Conservation (phyloP, 2,113 vertebrate species). For the Candoia aspera region DNA sequence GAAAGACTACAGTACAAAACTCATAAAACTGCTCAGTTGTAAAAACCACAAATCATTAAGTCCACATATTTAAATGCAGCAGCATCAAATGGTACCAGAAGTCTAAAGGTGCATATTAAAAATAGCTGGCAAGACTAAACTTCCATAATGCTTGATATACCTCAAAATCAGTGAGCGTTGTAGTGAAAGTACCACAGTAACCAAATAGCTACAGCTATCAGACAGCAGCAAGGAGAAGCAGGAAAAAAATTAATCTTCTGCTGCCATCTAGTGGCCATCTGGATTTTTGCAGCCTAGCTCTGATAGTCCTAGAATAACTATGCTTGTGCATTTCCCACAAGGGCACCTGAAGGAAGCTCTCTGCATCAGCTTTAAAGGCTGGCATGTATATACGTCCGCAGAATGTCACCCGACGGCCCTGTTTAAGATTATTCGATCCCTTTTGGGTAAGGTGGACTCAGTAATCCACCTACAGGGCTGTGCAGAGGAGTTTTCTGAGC, state of each 20-base stretch:
- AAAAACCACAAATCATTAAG: neutral
- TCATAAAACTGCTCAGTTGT: neutral
- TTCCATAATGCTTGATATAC: neutral
- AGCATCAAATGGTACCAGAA: neutral
- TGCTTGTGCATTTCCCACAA: neutral
- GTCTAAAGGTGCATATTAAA: neutral
- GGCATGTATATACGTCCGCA: neutral
- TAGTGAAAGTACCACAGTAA: neutral
- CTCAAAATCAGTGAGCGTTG: neutral
- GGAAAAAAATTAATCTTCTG: neutral
- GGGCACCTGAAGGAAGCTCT: neutral
- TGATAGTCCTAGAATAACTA: neutral
- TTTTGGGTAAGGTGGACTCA: too few relatives aligned
- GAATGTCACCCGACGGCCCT: too few relatives aligned
- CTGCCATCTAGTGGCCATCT: neutral
- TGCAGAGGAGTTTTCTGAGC: too few relatives aligned
- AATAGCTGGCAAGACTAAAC: neutral
- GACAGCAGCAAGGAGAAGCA: neutral
- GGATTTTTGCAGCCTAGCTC: neutral
- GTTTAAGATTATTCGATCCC: too few relatives aligned
- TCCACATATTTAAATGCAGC: neutral
- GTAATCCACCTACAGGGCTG: too few relatives aligned
- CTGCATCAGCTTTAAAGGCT: neutral
- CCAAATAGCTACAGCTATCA: neutral
- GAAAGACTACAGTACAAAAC: neutral